Conservation (phyloP, 2,797 vertebrate species). For the Typhlichthys subterraneus region DNA sequence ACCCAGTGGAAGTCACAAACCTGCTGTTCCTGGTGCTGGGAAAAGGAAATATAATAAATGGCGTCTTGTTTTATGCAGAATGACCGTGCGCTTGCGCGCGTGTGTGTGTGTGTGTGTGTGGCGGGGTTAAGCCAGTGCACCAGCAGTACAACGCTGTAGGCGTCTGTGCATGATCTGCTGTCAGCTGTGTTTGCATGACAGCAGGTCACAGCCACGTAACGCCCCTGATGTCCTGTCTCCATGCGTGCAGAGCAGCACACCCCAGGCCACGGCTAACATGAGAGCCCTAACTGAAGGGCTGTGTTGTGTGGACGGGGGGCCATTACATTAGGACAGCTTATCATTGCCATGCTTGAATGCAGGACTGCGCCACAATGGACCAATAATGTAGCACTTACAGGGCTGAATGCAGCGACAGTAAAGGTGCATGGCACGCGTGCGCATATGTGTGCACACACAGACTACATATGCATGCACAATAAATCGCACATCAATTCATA, state of each 20-base stretch:
- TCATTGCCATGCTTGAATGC: conserved; percentile 35
- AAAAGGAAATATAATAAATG: conserved; percentile 39
- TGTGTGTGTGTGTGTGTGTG: conserved; percentile 2
- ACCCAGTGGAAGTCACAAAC: conserved; percentile 19
- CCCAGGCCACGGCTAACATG: conserved; percentile 42
- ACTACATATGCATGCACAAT: conserved; percentile 12
- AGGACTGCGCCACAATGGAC: conserved; percentile 11
- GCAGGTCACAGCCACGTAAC: conserved; percentile 12
- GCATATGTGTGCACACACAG: background rate
- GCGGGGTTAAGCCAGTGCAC: background rate
- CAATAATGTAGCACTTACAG: conserved; percentile 8
- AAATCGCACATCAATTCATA: too few species aligned
- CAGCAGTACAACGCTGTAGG: background rate
- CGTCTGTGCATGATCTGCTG: background rate
- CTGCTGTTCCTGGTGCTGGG: conserved; percentile 23
- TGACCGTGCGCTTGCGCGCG: background rate
- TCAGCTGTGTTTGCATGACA: conserved; percentile 5
- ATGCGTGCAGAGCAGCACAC: conserved; percentile 20
- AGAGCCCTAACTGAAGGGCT: conserved; percentile 21
- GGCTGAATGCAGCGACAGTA: conserved; percentile 3
- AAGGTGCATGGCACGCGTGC: background rate
- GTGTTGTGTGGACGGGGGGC: conserved; percentile 36
- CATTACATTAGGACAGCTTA: conserved; percentile 51
- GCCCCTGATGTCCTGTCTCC: background rate
- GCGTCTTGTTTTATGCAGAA: background rate